A percentile compares a stretch with the other conserved stretches of the same genome.
Evolutionary conservation across 2,797 vertebrate genomes (phyloP).

Genomic region (Hirundo rustica): DNA sequence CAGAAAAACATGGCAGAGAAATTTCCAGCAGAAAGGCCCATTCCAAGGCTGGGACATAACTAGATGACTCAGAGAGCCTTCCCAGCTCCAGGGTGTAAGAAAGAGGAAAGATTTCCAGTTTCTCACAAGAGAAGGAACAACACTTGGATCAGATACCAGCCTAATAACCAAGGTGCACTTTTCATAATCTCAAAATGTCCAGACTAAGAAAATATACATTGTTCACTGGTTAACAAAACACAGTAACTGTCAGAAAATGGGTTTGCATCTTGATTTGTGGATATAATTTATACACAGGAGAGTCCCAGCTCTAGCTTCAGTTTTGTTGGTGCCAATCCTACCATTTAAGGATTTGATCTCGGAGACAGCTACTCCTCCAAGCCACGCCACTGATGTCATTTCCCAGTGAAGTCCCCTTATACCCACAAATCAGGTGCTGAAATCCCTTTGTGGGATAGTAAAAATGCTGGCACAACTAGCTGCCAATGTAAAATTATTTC

Average conservation of each 20-base stretch:
- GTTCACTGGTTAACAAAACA: constrained; percentile 56
- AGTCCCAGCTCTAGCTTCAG: constrained; percentile 14
- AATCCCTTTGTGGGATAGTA: constrained; percentile 47
- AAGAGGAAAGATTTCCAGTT: constrained; percentile 26
- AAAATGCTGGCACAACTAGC: constrained; percentile 55
- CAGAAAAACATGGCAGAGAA: neutral
- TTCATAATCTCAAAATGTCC: neutral
- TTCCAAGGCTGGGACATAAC: neutral
- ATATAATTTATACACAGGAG: constrained; percentile 7
- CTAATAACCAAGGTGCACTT: constrained; percentile 37
- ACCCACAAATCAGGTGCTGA: constrained; percentile 67
- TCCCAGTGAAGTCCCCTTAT: constrained; percentile 51
- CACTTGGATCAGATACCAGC: constrained; percentile 21
- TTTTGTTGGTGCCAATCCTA: constrained; percentile 61
- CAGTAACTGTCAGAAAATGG: constrained; percentile 27
- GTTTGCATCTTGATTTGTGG: constrained; percentile 25
- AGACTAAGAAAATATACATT: constrained; percentile 19
- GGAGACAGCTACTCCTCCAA: constrained; percentile 8
- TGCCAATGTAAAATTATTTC: constrained; percentile 52
- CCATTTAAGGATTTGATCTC: constrained; percentile 55
- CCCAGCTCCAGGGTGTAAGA: constrained; percentile 1
- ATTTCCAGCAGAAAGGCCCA: constrained; percentile 23
- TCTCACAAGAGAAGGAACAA: neutral
- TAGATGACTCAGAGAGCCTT: constrained; percentile 44
- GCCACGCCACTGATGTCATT: constrained; percentile 31